A percentile compares a stretch with the other conserved stretches of the same genome.
Conservation (phyloP, 2,888 invertebrate genomes). For the Celastrina argiolus region DNA sequence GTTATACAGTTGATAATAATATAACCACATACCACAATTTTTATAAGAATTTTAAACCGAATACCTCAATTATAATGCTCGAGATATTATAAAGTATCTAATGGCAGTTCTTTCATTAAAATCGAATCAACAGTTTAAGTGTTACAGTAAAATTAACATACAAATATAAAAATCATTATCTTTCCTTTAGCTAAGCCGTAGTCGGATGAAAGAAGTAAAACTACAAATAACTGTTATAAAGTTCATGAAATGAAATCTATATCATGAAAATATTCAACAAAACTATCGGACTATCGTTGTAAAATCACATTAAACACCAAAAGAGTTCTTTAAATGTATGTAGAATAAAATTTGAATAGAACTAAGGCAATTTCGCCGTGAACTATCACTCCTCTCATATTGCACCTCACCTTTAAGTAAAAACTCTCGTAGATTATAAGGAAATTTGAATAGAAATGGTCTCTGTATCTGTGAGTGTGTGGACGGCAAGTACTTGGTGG, state of each 20-base stretch:
- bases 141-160: too few species aligned
- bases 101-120: too few species aligned
- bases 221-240: too few species aligned
- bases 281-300: neutral
- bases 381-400: constrained; percentile 14
- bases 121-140: too few species aligned
- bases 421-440: constrained; percentile 37
- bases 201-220: too few species aligned
- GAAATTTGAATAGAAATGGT: constrained; percentile 53
- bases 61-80: too few species aligned
- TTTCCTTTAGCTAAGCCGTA: too few species aligned
- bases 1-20: neutral
- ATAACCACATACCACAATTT: too few species aligned
- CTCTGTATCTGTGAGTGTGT: constrained; percentile 29
- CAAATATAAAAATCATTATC: too few species aligned
- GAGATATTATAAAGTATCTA: too few species aligned
- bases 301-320: neutral
- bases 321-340: neutral
- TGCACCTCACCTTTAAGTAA: constrained; percentile 19
- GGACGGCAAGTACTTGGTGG: constrained; percentile 34
- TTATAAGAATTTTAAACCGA: too few species aligned
- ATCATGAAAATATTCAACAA: neutral
- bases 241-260: neutral
- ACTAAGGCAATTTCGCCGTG: constrained; percentile 4
- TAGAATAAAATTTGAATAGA: constrained; percentile 7